A percentile compares a stretch with the other conserved stretches of the same genome.
These are phyloP conservation scores for Dunckerocampus dactyliophorus DNA, from an alignment of 2,113 vertebrate species.

Conservation along the genomic window DNA sequence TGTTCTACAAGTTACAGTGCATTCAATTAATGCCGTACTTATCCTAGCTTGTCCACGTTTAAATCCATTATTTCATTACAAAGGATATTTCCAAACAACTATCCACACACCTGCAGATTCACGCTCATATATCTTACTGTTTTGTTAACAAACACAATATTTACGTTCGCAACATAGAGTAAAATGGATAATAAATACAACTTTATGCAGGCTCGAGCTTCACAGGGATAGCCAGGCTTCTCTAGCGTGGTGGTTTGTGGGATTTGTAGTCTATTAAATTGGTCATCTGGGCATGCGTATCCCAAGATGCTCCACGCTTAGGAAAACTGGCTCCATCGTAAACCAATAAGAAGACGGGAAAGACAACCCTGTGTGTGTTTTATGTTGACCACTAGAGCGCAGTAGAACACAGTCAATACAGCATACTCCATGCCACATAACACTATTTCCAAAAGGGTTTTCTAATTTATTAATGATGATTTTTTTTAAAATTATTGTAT, in stretches of 20 bases:
- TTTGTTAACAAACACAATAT: background rate
- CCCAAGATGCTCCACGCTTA: background rate
- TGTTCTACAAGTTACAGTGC: background rate
- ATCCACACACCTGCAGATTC: background rate
- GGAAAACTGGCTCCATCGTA: background rate
- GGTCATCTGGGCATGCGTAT: background rate
- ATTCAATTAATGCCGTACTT: background rate
- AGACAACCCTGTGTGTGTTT: background rate
- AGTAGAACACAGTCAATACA: background rate
- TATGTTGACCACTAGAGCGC: background rate
- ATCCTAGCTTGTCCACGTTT: conserved; percentile 11
- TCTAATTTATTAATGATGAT: background rate
- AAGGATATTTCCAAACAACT: background rate
- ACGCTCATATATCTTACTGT: background rate
- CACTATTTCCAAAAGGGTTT: background rate
- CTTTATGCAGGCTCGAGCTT: too few relatives aligned
- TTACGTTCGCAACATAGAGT: too few relatives aligned
- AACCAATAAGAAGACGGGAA: background rate
- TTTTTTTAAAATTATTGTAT: too few relatives aligned
- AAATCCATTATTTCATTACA: background rate
- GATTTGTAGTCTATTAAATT: background rate
- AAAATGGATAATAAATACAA: too few relatives aligned
- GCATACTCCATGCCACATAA: background rate
- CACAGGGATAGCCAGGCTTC: background rate
- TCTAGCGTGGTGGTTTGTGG: background rate